Conservation (phyloP, 2,797 vertebrate genomes). For the Alectoris magna region DNA sequence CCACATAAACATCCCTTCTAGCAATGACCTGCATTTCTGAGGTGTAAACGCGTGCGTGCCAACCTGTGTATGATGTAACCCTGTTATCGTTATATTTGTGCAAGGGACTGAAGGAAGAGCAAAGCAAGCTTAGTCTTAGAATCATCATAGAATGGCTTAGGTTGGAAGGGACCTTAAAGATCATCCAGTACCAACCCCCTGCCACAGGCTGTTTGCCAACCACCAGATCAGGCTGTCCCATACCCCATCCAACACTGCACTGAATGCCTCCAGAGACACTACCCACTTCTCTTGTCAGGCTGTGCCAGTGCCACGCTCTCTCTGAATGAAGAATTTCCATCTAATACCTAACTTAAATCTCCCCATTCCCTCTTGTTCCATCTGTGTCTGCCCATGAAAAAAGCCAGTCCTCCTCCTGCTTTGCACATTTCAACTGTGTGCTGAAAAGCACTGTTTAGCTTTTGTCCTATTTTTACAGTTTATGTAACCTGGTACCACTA, state of each 20-base stretch:
- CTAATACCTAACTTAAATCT: background rate
- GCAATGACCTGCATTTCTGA: background rate
- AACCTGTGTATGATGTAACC: background rate
- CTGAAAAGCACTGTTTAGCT: background rate
- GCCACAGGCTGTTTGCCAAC: background rate
- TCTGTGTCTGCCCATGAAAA: background rate
- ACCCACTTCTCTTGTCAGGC: background rate
- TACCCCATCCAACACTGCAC: background rate
- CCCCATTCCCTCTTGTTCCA: background rate
- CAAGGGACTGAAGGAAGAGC: background rate
- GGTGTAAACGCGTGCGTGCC: background rate
- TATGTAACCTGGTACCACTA: background rate
- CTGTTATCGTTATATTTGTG: background rate
- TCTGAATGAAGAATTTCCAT: no score
- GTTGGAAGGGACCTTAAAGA: background rate
- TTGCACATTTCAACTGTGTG: background rate
- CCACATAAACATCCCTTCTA: fast-evolving
- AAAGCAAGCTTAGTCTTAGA: background rate
- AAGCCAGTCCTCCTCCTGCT: background rate
- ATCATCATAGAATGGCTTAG: no score
- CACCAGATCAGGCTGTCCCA: background rate
- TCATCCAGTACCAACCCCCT: background rate
- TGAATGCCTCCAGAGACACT: background rate
- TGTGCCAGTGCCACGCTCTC: background rate
- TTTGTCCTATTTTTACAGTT: background rate